A percentile compares a stretch with the other conserved stretches of the same genome.
These are phyloP conservation scores for Trichogramma dendrolimi DNA, from an alignment of 2,888 invertebrate genomes.

Conservation along the genomic window DNA sequence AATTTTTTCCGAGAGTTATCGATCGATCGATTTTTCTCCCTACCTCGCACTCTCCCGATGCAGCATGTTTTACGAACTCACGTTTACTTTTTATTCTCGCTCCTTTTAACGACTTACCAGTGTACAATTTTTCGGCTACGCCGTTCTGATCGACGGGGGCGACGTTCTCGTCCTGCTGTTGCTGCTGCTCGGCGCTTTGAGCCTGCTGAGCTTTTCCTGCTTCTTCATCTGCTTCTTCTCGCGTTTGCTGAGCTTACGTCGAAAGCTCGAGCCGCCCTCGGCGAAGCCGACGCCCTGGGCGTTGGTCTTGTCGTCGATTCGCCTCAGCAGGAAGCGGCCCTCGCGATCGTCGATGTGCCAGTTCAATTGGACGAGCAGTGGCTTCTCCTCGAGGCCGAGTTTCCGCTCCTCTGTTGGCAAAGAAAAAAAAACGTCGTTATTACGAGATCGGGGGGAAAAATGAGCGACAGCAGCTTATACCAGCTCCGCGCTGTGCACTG, in stretches of 20 bases:
- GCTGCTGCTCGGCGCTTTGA: conserved; percentile 69
- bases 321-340: conserved; percentile 90
- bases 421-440: too few species aligned
- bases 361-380: conserved; percentile 92
- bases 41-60: too few species aligned
- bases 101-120: conserved; percentile 56
- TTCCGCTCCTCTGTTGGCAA: conserved; percentile 75
- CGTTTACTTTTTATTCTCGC: too few species aligned
- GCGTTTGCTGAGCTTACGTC: conserved; percentile 90
- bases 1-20: too few species aligned
- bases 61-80: too few species aligned
- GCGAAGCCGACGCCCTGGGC: conserved; percentile 65
- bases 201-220: conserved; percentile 78
- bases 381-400: conserved; percentile 87
- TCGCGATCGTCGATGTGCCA: conserved; percentile 99
- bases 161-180: conserved; percentile 55
- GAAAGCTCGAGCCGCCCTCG: conserved; percentile 78
- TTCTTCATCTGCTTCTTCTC: conserved; percentile 98
- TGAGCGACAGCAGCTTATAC: too few species aligned
- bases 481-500: too few species aligned
- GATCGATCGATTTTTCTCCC: too few species aligned
- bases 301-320: conserved; percentile 78
- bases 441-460: too few species aligned
- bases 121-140: conserved; percentile 88
- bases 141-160: conserved; percentile 66